A percentile compares a stretch with the other conserved stretches of the same genome.
phyloP scores from a whole-genome alignment of 2,797 vertebrate genomes.

The Siniperca undulata region DNA sequence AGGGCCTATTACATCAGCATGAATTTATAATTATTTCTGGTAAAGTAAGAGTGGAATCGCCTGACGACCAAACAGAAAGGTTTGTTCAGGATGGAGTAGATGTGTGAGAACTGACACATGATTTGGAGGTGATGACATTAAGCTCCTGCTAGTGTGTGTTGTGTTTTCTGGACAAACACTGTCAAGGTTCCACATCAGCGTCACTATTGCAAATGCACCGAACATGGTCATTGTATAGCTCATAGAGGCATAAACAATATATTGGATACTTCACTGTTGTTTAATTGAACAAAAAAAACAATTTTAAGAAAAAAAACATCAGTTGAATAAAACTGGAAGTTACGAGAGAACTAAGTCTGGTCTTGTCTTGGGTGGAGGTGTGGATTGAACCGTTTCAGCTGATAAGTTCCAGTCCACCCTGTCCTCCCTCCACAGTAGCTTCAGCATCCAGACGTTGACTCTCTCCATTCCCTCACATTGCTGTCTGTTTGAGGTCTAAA shows the following conservation, averaged over 20 bases:
- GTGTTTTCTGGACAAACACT: constrained; percentile 18
- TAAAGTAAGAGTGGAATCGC: neutral
- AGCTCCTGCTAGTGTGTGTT: constrained; percentile 4
- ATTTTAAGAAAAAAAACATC: neutral
- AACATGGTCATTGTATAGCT: neutral
- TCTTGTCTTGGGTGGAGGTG: constrained; percentile 18
- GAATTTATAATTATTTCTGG: neutral
- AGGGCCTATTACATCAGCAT: neutral
- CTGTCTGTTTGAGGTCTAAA: constrained; percentile 64
- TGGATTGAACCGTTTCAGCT: constrained; percentile 65
- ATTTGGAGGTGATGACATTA: constrained; percentile 32
- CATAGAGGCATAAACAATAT: neutral
- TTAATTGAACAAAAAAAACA: neutral
- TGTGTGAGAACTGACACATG: constrained; percentile 47
- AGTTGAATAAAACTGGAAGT: neutral
- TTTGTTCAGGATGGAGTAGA: constrained; percentile 26
- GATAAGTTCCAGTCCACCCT: constrained; percentile 60
- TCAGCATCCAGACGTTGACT: constrained; percentile 65
- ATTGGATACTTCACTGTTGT: neutral
- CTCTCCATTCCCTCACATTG: constrained; percentile 39
- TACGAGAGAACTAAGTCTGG: constrained; percentile 1
- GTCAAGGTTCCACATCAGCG: constrained; percentile 6
- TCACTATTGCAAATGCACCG: neutral
- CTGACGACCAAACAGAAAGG: constrained; percentile 7
- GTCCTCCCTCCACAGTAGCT: constrained; percentile 69